Conservation (phyloP, 2,113 vertebrate genomes). For the Mystacornis crossleyi region DNA sequence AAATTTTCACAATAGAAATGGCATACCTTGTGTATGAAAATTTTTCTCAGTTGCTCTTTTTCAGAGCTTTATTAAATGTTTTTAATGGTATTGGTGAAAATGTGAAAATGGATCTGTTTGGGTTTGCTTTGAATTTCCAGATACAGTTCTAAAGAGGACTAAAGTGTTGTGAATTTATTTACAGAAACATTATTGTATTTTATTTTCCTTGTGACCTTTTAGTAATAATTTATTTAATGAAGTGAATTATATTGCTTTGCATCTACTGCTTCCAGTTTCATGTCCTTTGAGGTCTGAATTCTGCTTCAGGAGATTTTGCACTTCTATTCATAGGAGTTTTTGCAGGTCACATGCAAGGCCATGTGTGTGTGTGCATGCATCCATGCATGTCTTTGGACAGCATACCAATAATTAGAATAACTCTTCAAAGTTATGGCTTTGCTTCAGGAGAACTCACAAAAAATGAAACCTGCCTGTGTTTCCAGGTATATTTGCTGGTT, state of each 20-base stretch:
- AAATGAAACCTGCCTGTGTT: neutral
- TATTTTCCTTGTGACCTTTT: neutral
- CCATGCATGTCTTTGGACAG: constrained; percentile 25
- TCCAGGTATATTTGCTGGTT: constrained; percentile 10
- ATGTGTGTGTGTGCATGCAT: constrained; percentile 51
- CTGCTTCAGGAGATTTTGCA: constrained; percentile 45
- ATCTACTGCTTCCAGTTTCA: neutral
- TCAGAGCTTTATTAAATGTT: neutral
- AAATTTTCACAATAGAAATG: neutral
- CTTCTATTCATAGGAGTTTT: constrained; percentile 61
- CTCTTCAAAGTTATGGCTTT: constrained; percentile 26
- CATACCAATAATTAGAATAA: constrained; percentile 11
- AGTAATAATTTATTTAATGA: neutral
- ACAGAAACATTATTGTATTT: neutral
- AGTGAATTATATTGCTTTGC: neutral
- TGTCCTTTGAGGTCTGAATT: constrained; percentile 10
- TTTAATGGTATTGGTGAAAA: neutral
- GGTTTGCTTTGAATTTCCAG: neutral
- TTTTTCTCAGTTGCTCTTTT: neutral
- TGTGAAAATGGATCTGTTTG: neutral
- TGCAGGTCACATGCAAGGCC: constrained; percentile 49
- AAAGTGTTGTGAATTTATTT: neutral
- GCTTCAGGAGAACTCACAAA: neutral
- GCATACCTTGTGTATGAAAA: neutral
- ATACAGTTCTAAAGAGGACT: neutral